Evolutionary conservation across 35 echinoderm and acorn worm genomes (phyloP), one percentile per base, ranked within the genome.

Genomic region (Amphiura filiformis): DNA sequence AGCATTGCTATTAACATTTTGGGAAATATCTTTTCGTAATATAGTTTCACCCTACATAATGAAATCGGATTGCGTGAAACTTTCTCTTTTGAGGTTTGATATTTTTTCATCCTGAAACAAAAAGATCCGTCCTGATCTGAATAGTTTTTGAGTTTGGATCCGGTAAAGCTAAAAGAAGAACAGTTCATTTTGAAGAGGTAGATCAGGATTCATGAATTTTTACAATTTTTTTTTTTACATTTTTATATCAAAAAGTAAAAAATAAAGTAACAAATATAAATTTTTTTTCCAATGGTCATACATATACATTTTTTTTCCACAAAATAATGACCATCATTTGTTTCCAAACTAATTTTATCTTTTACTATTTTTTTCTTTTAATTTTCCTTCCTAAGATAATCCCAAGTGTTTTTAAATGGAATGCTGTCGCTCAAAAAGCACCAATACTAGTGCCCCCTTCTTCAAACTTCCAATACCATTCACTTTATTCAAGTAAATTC

Each of bases 221-320:
- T 65, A n/a, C 34, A 65, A 64, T 37, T 91, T 61, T 85, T 91
- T 91, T 84, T 80, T 91, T 34, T 38, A 52, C 79, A 79, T 82
- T 89, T 91, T 91, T 91, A 75, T 91, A 91, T 91, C 89, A 91
- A 91, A 85, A 91, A 91, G 89, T 91, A 91, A 91, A 91, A 91
- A 91, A 91, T 91, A 91, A 91, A 91, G 89, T 91, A 91, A 91
- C 81, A 91, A 91, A 91, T 91, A 91, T 91, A 84, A 87, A 87
- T 38, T 87, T 76, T 38, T 87, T 76, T 86, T 87, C 76, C 35
- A 87, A 70, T 87, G 85, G 85, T 75, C 85, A 87, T 70, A 70
- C 33, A 56, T 61, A 91, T 85, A 90, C 84, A 85, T 85, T 91
- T 85, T 85, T 76, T 91, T 82, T 85, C 76, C 79, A 87, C 65